Evolutionary conservation across 2,888 invertebrate genomes (phyloP).

Genomic region (Stenodema calcarata): DNA sequence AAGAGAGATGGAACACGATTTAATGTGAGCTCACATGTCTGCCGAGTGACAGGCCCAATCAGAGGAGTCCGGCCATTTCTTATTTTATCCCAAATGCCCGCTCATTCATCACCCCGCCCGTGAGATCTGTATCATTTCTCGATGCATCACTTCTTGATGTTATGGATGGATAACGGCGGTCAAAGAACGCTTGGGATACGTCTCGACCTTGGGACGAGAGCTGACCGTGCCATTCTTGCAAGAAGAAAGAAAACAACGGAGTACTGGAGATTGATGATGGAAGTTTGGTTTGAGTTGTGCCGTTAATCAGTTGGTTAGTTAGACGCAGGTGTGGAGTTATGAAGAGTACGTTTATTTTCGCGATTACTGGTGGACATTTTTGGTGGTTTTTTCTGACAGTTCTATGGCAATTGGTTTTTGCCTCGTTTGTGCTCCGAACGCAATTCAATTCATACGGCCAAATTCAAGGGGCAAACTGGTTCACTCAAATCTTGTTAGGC

Average conservation of each 20-base stretch:
- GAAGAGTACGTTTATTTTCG: too few relatives aligned
- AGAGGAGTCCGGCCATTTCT: slow-evolving; percentile 20
- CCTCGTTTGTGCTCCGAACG: too few relatives aligned
- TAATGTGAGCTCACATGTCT: slow-evolving; percentile 23
- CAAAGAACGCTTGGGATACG: background rate
- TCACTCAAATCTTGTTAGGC: too few relatives aligned
- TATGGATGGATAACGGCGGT: slow-evolving; percentile 32
- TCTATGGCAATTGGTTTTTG: too few relatives aligned
- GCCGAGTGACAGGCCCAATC: slow-evolving; percentile 5
- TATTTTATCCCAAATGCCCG: slow-evolving; percentile 39
- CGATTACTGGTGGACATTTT: too few relatives aligned
- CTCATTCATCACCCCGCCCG: slow-evolving; percentile 28
- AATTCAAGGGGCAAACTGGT: too few relatives aligned
- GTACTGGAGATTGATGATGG: background rate
- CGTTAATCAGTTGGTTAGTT: background rate
- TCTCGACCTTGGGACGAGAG: background rate
- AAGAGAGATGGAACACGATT: background rate
- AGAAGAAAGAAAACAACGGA: background rate
- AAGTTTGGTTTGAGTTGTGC: background rate
- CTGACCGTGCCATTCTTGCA: background rate
- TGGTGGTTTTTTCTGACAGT: too few relatives aligned
- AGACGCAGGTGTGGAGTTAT: too few relatives aligned
- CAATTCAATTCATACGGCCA: too few relatives aligned
- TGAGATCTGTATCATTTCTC: slow-evolving; percentile 24
- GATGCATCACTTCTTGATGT: slow-evolving; percentile 27